Evolutionary conservation across 2,888 invertebrate genomes (phyloP).

Genomic region (Drosophila phalerata): DNA sequence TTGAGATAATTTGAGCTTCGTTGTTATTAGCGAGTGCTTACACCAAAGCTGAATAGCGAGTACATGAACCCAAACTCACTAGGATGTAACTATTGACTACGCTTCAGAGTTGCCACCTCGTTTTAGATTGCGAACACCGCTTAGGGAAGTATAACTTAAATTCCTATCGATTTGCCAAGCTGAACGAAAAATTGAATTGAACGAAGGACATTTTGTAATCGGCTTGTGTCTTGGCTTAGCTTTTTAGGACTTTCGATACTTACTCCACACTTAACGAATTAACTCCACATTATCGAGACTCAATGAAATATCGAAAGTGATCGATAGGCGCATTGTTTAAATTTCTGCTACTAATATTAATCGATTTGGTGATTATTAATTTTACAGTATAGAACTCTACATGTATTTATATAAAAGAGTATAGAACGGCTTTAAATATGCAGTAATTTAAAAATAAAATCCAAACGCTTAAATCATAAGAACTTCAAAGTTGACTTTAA

Average conservation of each 20-base stretch:
- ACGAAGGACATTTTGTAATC: not conserved
- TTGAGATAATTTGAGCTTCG: not conserved
- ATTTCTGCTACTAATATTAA: not conserved
- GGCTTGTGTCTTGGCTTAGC: slow-evolving; percentile 8
- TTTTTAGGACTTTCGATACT: not conserved
- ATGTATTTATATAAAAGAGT: not conserved
- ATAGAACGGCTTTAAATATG: not conserved
- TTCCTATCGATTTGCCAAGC: not conserved
- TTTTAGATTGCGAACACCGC: not conserved
- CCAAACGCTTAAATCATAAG: not conserved
- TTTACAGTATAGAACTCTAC: too few species aligned
- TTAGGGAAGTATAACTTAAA: not conserved
- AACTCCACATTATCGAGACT: not conserved
- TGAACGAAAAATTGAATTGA: not conserved
- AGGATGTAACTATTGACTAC: not conserved
- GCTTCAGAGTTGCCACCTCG: not conserved
- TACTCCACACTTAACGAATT: not conserved
- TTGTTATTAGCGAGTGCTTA: too few species aligned
- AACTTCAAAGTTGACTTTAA: not conserved
- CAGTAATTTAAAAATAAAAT: not conserved
- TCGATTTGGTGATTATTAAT: not conserved
- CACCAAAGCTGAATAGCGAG: too few species aligned
- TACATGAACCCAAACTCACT: not conserved
- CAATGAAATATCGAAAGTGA: not conserved
- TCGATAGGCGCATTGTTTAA: not conserved